Percentiles rank a stretch among this genome's conserved stretches.
phyloP scores from a whole-genome alignment of 2,113 vertebrate genomes.

The Bucco capensis region DNA sequence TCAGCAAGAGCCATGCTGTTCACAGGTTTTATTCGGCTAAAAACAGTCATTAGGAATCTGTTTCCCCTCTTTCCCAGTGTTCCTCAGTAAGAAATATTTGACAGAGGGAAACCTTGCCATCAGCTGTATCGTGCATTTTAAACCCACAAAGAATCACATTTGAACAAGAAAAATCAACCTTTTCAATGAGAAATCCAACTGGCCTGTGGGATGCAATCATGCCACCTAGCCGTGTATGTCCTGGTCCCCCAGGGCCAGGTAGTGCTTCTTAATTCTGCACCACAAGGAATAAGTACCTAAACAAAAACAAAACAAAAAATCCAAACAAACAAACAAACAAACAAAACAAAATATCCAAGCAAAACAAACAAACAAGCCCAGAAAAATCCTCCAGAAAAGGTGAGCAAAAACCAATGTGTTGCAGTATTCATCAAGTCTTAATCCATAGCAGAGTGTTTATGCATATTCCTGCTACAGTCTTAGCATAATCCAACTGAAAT shows the following conservation, averaged over 20 bases:
- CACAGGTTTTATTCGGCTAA: neutral
- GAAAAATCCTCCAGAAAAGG: neutral
- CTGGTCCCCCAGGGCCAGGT: neutral
- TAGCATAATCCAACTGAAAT: neutral
- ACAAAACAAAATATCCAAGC: too few species aligned
- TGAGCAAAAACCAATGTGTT: conserved; percentile 25
- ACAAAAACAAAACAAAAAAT: neutral
- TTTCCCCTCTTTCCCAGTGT: neutral
- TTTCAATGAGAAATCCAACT: neutral
- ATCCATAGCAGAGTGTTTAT: fast-evolving
- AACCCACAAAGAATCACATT: neutral
- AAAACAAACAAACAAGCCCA: neutral
- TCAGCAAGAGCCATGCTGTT: neutral
- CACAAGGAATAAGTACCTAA: neutral
- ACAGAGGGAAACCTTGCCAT: neutral
- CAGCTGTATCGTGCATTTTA: neutral
- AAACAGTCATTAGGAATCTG: neutral
- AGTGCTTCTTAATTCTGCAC: conserved; percentile 15
- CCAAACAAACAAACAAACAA: too few species aligned
- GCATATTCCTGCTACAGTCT: neutral
- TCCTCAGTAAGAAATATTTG: neutral
- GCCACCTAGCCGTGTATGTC: neutral
- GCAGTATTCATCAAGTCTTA: neutral
- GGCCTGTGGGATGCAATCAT: neutral
- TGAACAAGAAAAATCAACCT: neutral